phyloP scores from a whole-genome alignment of 2,888 invertebrate genomes.

The Diarsia rubi region DNA sequence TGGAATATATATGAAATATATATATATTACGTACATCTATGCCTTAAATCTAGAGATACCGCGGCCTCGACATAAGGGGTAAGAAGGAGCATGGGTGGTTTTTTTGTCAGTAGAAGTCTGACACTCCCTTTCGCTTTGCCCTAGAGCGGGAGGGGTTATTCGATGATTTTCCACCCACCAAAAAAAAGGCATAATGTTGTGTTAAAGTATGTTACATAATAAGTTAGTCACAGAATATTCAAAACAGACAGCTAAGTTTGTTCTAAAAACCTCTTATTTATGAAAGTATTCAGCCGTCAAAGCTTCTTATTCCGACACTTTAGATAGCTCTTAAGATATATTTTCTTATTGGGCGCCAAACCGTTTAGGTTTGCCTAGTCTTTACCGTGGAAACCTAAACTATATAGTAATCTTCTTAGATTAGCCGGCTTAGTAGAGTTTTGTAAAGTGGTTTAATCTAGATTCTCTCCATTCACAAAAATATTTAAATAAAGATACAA shows the following conservation, averaged over 20 bases:
- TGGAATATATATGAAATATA: no score
- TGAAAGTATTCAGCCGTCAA: neutral
- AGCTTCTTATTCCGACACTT: constrained; percentile 5
- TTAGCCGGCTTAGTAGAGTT: constrained; percentile 14
- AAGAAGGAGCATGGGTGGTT: no score
- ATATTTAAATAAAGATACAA: neutral
- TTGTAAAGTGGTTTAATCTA: neutral
- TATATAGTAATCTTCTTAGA: constrained; percentile 38
- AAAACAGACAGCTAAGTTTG: neutral
- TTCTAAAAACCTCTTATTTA: neutral
- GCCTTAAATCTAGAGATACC: no score
- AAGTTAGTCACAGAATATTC: neutral
- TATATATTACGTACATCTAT: no score
- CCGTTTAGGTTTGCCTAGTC: neutral
- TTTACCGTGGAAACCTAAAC: constrained; percentile 13
- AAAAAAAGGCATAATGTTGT: neutral
- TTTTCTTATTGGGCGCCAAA: constrained; percentile 17
- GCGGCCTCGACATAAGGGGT: no score
- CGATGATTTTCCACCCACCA: no score
- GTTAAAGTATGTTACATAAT: neutral
- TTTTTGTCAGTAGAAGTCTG: no score
- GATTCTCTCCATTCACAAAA: neutral
- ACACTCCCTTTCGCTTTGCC: no score
- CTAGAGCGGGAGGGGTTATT: no score
- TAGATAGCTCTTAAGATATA: constrained; percentile 32